Base-by-base conservation (phyloP, 2,113 vertebrate species). In the Mellivora capensis region DNA sequence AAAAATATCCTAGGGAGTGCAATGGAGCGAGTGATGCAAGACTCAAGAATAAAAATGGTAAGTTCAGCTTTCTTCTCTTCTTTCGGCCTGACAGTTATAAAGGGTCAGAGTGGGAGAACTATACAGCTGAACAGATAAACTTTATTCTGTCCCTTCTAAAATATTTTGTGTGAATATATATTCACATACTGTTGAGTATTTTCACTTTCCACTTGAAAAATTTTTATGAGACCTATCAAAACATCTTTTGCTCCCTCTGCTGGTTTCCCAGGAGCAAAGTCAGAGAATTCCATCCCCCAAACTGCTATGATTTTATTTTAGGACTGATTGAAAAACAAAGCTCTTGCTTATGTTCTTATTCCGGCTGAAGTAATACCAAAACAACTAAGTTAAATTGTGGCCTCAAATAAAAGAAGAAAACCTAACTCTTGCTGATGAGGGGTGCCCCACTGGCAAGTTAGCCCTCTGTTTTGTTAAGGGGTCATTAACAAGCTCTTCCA, bases 341-440 rank as follows among this genome's bases (percentile, higher is more conserved):
- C 72, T 97, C 85, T 67, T 98, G 96, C 89, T 84, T 49, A 52
- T 93, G 67, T 34, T 97, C 97, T 96, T 88, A 97, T 94, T 93
- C 42, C 95, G 95, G 72, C 93, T 86, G 87, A 98, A 98, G 95
- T 77, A 67, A 96, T 89, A 97, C 25, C 96, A 90, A 98, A 97
- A 71, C 93, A 97, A 87, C 39, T 64, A 94, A 44, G 88, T 86
- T 96, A 77, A 96, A 96, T 79, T 94, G 92, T 39, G 74, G 59
- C 93, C 98, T 97, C 95, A 97, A 98, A 93, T 29, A 97, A 97
- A 98, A 97, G 94, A 94, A 87, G 86, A 94, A 98, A 98, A 96
- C 79, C 54, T 44, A 2, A 57, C 31, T 62, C 84, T 93, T 97
- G 95, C 94, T 96, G 96, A 61, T 83, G 84, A 62, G 80, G 20